Conservation (phyloP, 2,888 invertebrate genomes). For the Coecobrya sp. region DNA sequence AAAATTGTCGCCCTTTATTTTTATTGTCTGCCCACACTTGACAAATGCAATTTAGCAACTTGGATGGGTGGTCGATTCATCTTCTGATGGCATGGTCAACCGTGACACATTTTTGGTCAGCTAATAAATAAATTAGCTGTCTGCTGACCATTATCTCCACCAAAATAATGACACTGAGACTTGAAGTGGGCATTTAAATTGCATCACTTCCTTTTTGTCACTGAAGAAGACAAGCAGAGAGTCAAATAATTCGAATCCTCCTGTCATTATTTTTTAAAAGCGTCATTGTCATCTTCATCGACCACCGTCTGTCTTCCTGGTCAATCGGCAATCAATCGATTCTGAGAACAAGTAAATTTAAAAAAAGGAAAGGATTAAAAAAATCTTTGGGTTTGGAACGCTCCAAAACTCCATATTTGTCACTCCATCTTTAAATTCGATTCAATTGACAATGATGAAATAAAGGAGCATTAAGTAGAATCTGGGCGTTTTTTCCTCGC, state of each 20-base stretch:
- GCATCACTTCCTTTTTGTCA: neutral
- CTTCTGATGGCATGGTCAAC: neutral
- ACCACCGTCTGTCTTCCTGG: neutral
- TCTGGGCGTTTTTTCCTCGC: neutral
- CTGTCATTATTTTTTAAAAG: constrained; percentile 9
- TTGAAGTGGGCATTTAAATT: neutral
- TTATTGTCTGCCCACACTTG: neutral
- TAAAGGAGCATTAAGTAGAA: neutral
- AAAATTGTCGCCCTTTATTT: neutral
- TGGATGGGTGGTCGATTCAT: constrained; percentile 3
- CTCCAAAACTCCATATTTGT: constrained; percentile 32
- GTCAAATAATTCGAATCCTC: neutral
- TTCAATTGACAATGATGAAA: constrained; percentile 12
- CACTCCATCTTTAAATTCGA: neutral
- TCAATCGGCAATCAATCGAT: neutral
- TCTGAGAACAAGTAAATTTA: neutral
- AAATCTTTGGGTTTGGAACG: neutral
- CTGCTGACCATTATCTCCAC: neutral
- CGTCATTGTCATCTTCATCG: neutral
- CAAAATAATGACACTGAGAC: neutral
- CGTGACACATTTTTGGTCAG: constrained; percentile 29
- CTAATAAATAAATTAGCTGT: constrained; percentile 35
- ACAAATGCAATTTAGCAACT: neutral
- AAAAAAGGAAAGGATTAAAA: neutral
- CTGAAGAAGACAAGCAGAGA: neutral